Evolutionary conservation across 2,113 vertebrate species (phyloP), one percentile per base, ranked within the genome.

Genomic region (Leptodactylus fuscus): DNA sequence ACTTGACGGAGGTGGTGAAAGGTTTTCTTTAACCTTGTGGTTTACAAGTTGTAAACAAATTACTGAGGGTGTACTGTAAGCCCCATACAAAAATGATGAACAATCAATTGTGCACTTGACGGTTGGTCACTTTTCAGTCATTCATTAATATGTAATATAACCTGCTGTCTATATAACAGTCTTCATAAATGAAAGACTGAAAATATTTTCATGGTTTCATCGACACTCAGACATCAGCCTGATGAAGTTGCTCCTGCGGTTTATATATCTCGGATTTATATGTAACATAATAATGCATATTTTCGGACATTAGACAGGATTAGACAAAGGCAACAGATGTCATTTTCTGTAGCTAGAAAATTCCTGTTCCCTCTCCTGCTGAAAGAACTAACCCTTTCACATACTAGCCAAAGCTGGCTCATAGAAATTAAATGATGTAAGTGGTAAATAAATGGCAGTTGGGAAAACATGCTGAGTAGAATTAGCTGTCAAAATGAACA

Each of bases 241-340:
- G 67, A 73, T 73, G 81, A 82, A 82, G 67, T 75, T 16, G 36
- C n/a, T 75, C 22, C 51, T 75, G n/a, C 38, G 75, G 81, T 75
- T 83, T 83, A 75, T 83, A 82, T 83, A 70, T 75, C 70, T 62
- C 51, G 51, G 69, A 58, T 83, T 83, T 83, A 74, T 58, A 83
- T 83, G 65, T 55, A 58, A 76, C 71, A 55, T 69, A 85, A 85
- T 79, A 85, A 51, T 85, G 83, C 74, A 85, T 74, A 38, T 85
- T 85, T 85, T 85, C n/a, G 10, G 48, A 79, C 74, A 85, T 79
- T 85, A 85, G 60, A 77, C 73, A 69, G 48, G 83, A 85, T 85
- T 78, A 79, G 73, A 9, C 12, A 70, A 48, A 78, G 70, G 75
- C 83, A 67, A 51, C 82, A 85, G 83, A 85, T 85, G 74, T 44